Conservation (phyloP, 2,797 vertebrate genomes). For the Bradypus variegatus region DNA sequence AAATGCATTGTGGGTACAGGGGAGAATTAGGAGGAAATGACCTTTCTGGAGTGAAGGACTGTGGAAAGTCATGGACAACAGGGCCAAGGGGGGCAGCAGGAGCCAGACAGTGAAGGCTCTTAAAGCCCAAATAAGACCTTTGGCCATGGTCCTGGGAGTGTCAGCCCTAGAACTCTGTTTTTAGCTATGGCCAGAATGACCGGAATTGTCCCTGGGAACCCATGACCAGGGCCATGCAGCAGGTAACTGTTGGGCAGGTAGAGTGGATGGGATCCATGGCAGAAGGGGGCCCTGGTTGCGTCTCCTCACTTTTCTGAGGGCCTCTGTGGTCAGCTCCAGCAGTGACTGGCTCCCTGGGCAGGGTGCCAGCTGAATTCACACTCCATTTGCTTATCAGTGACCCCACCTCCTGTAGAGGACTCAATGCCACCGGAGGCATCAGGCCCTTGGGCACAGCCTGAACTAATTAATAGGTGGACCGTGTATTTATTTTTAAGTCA, state of each 20-base stretch:
- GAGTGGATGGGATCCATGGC: neutral
- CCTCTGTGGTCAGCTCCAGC: neutral
- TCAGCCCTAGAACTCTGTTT: neutral
- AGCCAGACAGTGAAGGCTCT: neutral
- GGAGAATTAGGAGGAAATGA: neutral
- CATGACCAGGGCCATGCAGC: neutral
- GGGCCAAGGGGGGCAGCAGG: neutral
- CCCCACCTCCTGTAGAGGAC: neutral
- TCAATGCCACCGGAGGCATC: neutral
- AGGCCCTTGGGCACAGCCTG: neutral
- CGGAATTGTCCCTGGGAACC: neutral
- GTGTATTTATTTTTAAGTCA: neutral
- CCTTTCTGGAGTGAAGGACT: neutral
- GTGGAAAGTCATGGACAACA: neutral
- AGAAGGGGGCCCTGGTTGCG: neutral
- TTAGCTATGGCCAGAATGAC: neutral
- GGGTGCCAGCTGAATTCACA: neutral
- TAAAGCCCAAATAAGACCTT: neutral
- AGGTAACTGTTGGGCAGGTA: neutral
- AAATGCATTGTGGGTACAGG: neutral
- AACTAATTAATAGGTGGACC: neutral
- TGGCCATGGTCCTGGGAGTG: neutral
- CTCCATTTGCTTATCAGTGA: neutral
- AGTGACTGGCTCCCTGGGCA: conserved; percentile 1
- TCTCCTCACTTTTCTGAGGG: neutral